Percentiles rank a stretch among this genome's conserved stretches.
Conservation (phyloP, 2,797 vertebrate genomes). For the Enteromius thamalakanensis region DNA sequence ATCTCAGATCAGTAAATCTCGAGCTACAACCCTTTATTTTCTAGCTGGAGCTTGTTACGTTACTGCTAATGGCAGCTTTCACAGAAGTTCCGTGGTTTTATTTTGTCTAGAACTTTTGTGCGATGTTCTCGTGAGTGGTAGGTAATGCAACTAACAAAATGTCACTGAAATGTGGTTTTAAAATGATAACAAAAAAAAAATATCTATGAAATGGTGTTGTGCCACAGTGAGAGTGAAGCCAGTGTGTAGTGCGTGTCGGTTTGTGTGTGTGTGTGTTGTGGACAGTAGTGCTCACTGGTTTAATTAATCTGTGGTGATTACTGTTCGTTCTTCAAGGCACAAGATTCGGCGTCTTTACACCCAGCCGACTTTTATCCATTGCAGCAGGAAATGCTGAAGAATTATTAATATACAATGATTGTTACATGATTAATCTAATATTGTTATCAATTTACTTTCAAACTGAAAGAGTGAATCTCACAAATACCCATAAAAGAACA, state of each 20-base stretch:
- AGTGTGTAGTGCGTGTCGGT: conserved; percentile 39
- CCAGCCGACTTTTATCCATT: not conserved
- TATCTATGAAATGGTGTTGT: conserved; percentile 42
- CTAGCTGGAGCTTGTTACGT: conserved; percentile 32
- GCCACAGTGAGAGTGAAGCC: conserved; percentile 50
- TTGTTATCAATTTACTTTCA: not conserved
- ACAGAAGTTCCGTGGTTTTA: conserved; percentile 32
- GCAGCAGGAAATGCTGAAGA: conserved; percentile 8
- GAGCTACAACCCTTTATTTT: conserved; percentile 50
- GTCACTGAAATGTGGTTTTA: conserved; percentile 50
- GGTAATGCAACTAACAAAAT: conserved; percentile 58
- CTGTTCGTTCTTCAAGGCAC: not conserved
- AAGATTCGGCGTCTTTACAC: conserved; percentile 8
- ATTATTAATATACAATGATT: not conserved
- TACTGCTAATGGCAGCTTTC: conserved; percentile 42
- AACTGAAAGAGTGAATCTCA: not conserved
- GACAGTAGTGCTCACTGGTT: conserved; percentile 31
- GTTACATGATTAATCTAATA: conserved; percentile 8
- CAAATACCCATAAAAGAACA: not conserved
- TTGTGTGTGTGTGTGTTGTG: conserved; percentile 34
- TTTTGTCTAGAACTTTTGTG: conserved; percentile 65
- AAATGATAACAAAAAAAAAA: conserved; percentile 39
- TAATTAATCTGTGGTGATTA: conserved; percentile 41
- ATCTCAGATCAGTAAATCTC: not conserved
- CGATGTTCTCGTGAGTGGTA: conserved; percentile 67